Conservation (phyloP, 1,140 invertebrate species). For the Geopemphigus sp. region DNA sequence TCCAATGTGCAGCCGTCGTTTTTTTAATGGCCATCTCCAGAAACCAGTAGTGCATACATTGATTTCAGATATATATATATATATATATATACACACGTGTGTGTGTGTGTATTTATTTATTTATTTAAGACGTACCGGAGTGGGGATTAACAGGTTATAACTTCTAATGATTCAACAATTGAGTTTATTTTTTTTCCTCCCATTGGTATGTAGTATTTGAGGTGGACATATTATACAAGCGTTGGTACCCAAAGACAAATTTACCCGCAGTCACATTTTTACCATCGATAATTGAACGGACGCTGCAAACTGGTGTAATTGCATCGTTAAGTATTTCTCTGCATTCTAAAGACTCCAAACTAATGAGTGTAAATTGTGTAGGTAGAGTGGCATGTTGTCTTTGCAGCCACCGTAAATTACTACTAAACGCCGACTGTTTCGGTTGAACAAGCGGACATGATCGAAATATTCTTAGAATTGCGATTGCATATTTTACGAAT, state of each 20-base stretch:
- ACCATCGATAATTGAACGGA: conserved; percentile 28
- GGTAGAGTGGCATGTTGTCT: conserved; percentile 8
- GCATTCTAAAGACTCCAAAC: conserved; percentile 38
- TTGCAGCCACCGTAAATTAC: conserved; percentile 8
- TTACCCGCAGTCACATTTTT: conserved; percentile 41
- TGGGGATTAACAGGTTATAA: conserved; percentile 36
- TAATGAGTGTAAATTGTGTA: neutral
- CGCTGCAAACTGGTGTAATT: conserved; percentile 38
- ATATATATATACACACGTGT: too few species aligned
- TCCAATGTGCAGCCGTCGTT: neutral
- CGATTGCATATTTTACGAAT: neutral
- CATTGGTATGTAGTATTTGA: conserved; percentile 30
- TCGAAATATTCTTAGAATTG: conserved; percentile 14
- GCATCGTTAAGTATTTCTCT: conserved; percentile 33
- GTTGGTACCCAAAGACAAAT: conserved; percentile 32
- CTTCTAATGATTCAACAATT: conserved; percentile 42
- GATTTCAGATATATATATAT: neutral
- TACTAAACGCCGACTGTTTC: neutral
- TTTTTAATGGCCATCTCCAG: conserved; percentile 10
- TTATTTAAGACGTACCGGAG: neutral
- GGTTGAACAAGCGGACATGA: neutral
- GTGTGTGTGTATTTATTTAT: neutral
- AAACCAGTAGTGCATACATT: conserved; percentile 24
- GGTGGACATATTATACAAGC: neutral
- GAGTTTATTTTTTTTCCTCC: conserved; percentile 24